A percentile compares a stretch with the other conserved stretches of the same genome.
These are phyloP conservation scores for Plebejus argus DNA, from an alignment of 2,888 invertebrate species.

Conservation along the genomic window DNA sequence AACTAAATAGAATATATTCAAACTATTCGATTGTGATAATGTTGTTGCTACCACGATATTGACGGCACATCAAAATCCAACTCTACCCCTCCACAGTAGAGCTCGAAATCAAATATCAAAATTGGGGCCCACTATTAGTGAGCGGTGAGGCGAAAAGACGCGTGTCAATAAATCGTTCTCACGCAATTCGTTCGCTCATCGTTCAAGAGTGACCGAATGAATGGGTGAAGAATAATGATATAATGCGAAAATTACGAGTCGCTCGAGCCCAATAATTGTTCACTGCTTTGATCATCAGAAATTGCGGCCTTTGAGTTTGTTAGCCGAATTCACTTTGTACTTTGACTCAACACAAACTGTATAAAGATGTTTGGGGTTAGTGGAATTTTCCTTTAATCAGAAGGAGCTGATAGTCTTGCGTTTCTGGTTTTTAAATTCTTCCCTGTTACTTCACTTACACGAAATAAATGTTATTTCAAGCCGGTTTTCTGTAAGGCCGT, in stretches of 20 bases:
- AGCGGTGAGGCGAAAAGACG: slow-evolving; percentile 46
- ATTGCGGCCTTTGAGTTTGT: slow-evolving; percentile 30
- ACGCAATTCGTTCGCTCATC: slow-evolving; percentile 47
- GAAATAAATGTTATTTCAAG: background rate
- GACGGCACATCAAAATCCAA: background rate
- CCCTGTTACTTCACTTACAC: too few species aligned
- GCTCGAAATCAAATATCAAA: slow-evolving; percentile 29
- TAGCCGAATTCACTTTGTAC: slow-evolving; percentile 31
- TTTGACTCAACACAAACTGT: slow-evolving; percentile 13
- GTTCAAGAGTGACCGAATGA: slow-evolving; percentile 44
- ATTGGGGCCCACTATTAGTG: slow-evolving; percentile 36
- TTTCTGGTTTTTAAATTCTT: too few species aligned
- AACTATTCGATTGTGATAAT: slow-evolving; percentile 8
- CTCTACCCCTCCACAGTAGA: slow-evolving; percentile 31
- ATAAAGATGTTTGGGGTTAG: background rate
- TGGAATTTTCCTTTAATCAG: background rate
- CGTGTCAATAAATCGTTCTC: slow-evolving; percentile 50
- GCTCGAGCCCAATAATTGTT: slow-evolving; percentile 41
- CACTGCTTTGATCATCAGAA: slow-evolving; percentile 41
- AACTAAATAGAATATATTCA: background rate
- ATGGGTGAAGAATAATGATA: slow-evolving; percentile 44
- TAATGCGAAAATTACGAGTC: slow-evolving; percentile 48
- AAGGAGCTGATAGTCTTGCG: background rate
- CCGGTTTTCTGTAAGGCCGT: too few species aligned
- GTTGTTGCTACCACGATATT: background rate